Evolutionary conservation across 2,113 vertebrate species (phyloP).

Genomic region (Patagioenas fasciata): DNA sequence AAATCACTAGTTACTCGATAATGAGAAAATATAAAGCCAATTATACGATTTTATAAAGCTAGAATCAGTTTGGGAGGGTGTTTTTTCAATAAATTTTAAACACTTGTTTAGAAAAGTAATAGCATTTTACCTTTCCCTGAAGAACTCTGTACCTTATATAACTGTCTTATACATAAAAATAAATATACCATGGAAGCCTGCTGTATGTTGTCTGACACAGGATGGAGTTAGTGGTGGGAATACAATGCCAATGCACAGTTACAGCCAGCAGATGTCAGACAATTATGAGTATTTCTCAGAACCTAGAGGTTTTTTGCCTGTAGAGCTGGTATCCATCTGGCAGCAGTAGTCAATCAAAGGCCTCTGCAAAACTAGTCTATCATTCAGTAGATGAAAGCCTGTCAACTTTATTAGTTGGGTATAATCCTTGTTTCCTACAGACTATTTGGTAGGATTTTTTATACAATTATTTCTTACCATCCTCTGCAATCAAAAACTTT

Average conservation of each 20-base stretch:
- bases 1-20: constrained; percentile 37
- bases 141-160: neutral
- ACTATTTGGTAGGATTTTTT: neutral
- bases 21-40: constrained; percentile 61
- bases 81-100: neutral
- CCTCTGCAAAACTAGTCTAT: neutral
- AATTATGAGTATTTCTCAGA: neutral
- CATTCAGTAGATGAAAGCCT: neutral
- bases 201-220: neutral
- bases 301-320: neutral
- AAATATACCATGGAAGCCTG: neutral
- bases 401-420: neutral
- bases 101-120: constrained; percentile 22
- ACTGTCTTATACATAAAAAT: neutral
- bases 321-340: neutral
- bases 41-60: constrained; percentile 33
- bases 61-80: neutral
- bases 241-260: neutral
- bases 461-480: neutral
- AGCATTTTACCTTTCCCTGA: neutral
- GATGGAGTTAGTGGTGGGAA: neutral
- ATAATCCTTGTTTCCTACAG: neutral
- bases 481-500: neutral
- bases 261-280: constrained; percentile 50
- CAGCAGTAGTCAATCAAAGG: neutral